Evolutionary conservation across 2,888 invertebrate genomes (phyloP).

Genomic region (Leucoma salicis): DNA sequence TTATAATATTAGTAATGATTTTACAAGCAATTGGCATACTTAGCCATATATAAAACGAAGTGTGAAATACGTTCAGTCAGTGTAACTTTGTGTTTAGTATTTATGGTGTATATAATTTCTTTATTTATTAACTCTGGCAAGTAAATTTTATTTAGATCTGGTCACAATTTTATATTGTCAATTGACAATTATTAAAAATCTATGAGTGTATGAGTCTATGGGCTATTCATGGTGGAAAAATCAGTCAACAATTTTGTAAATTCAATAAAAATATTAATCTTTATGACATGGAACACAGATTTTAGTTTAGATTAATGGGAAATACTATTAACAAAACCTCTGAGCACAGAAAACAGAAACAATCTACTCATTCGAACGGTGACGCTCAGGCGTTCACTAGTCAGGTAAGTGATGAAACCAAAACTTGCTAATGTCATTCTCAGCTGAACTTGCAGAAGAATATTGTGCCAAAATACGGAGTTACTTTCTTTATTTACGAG

Average conservation of each 20-base stretch:
- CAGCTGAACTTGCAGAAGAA: slow-evolving; percentile 72
- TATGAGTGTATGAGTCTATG: slow-evolving; percentile 42
- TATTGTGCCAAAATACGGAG: slow-evolving; percentile 47
- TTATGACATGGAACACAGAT: slow-evolving; percentile 29
- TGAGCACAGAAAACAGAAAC: slow-evolving; percentile 54
- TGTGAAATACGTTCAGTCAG: too few relatives aligned
- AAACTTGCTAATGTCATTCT: slow-evolving; percentile 81
- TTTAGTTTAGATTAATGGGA: slow-evolving; percentile 68
- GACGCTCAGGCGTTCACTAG: slow-evolving; percentile 71
- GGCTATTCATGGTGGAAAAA: slow-evolving; percentile 51
- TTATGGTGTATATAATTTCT: too few relatives aligned
- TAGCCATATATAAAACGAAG: too few relatives aligned
- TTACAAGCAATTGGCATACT: too few relatives aligned
- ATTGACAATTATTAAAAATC: too few relatives aligned
- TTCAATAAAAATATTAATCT: slow-evolving; percentile 31
- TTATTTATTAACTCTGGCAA: too few relatives aligned
- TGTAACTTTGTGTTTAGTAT: too few relatives aligned
- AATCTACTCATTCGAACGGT: slow-evolving; percentile 54
- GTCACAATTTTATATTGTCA: slow-evolving; percentile 6
- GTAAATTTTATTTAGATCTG: too few relatives aligned
- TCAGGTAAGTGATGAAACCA: slow-evolving; percentile 62
- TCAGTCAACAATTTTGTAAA: slow-evolving; percentile 40
- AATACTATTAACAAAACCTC: slow-evolving; percentile 66
- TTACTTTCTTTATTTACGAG: slow-evolving; percentile 45
- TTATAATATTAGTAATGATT: too few relatives aligned